Conservation (phyloP, 1,140 invertebrate genomes). For the Drosophila neocordata region DNA sequence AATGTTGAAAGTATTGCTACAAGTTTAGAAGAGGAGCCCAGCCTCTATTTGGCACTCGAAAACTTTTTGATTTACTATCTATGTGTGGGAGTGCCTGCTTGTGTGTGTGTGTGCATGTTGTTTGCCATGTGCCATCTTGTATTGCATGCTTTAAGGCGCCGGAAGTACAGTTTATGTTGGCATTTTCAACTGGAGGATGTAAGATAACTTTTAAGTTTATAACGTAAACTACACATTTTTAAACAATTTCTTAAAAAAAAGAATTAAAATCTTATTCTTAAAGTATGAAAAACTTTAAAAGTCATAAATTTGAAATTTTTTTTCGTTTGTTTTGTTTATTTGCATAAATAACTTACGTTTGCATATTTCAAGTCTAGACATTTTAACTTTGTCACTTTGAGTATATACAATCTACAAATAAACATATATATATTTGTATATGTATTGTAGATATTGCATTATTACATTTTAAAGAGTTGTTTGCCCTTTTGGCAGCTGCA, state of each 20-base stretch:
- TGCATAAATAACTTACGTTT: neutral
- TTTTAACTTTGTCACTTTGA: constrained; percentile 18
- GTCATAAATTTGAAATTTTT: neutral
- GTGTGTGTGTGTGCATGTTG: constrained; percentile 15
- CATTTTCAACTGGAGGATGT: constrained; percentile 40
- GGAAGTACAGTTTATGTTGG: constrained; percentile 57
- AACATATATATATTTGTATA: neutral
- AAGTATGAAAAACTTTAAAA: neutral
- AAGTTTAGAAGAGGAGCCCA: constrained; percentile 44
- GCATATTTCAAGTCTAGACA: constrained; percentile 40
- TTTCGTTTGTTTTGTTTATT: neutral
- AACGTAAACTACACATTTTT: neutral
- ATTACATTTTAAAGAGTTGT: constrained; percentile 44
- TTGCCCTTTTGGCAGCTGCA: constrained; percentile 45
- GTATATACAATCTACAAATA: neutral
- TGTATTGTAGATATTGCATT: constrained; percentile 16
- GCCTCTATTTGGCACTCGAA: constrained; percentile 67
- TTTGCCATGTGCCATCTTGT: constrained; percentile 35
- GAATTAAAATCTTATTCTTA: neutral
- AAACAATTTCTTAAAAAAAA: neutral
- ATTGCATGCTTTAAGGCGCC: constrained; percentile 44
- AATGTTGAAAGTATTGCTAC: constrained; percentile 55
- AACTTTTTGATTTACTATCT: constrained; percentile 74
- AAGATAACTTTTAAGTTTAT: neutral
- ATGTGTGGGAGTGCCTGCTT: constrained; percentile 17